These are phyloP conservation scores for Novumbra hubbsi DNA, from an alignment of 2,797 vertebrate species.

Conservation along the genomic window DNA sequence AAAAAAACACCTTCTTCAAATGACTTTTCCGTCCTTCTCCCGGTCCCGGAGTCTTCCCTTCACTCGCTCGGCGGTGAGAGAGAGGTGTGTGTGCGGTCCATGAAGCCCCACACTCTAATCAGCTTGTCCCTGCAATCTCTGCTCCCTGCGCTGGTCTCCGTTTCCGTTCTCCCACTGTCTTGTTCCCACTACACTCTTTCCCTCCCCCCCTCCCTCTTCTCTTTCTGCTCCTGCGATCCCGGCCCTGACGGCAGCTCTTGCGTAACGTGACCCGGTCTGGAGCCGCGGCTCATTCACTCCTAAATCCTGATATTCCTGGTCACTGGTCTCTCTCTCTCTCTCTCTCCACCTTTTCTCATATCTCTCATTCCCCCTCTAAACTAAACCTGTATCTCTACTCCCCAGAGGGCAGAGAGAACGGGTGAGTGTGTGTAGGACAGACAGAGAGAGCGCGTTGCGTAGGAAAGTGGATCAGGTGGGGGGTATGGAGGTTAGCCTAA, in stretches of 20 bases:
- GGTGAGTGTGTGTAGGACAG: neutral
- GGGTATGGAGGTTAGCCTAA: neutral
- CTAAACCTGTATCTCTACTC: neutral
- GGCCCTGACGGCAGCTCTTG: conserved; percentile 69
- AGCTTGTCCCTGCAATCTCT: conserved; percentile 23
- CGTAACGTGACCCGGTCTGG: conserved; percentile 68
- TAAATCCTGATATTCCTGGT: conserved; percentile 66
- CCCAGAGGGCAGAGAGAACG: neutral
- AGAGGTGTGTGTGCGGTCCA: conserved; percentile 23
- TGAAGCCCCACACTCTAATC: conserved; percentile 54
- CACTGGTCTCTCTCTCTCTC: conserved; percentile 15
- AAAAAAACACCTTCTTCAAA: neutral
- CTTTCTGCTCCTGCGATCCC: conserved; percentile 54
- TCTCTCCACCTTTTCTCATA: conserved; percentile 7
- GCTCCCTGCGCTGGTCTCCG: conserved; percentile 32
- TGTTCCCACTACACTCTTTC: conserved; percentile 8
- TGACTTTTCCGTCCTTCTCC: neutral
- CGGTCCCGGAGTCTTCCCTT: conserved; percentile 4
- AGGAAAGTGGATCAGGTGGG: neutral
- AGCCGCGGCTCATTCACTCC: conserved; percentile 61
- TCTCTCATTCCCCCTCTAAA: neutral
- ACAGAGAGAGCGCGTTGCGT: neutral
- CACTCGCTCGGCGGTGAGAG: conserved; percentile 23
- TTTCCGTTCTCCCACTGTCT: conserved; percentile 26
- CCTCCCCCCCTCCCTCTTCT: conserved; percentile 22